A percentile compares a stretch with the other conserved stretches of the same genome.
phyloP scores from a whole-genome alignment of 2,888 invertebrate species.

The Lycophotia porphyrea region DNA sequence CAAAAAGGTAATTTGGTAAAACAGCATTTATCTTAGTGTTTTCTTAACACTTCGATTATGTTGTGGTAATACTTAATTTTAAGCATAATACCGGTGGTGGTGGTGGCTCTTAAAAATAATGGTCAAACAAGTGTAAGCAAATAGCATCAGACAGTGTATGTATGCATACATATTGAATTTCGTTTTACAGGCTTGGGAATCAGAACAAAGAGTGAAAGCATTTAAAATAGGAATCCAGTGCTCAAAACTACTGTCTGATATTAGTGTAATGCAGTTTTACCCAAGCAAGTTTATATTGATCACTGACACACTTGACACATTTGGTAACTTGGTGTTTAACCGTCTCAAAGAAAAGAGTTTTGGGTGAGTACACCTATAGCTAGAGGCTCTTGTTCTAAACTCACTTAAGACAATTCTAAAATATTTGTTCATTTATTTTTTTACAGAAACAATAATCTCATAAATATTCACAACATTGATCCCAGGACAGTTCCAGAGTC shows the following conservation, averaged over 20 bases:
- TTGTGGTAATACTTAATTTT: not conserved
- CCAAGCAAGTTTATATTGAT: conserved; percentile 99
- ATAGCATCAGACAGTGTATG: not conserved
- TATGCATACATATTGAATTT: not conserved
- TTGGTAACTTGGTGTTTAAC: conserved; percentile 97
- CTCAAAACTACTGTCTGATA: conserved; percentile 97
- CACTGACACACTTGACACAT: conserved; percentile 98
- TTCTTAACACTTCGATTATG: not conserved
- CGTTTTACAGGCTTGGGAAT: conserved; percentile 94
- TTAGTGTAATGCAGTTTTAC: conserved; percentile 97
- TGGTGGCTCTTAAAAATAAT: not conserved
- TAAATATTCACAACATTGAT: conserved; percentile 90
- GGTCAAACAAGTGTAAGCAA: not conserved
- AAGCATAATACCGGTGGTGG: not conserved
- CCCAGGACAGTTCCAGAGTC: conserved; percentile 95
- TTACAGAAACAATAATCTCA: conserved; percentile 69
- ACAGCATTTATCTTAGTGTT: not conserved
- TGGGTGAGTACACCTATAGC: conserved; percentile 74
- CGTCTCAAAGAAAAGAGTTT: conserved; percentile 93
- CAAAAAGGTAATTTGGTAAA: conserved; percentile 87
- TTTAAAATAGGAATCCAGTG: conserved; percentile 99
- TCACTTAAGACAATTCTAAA: not conserved
- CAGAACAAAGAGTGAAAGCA: conserved; percentile 98
- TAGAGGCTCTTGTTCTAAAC: not conserved
- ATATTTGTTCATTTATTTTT: not conserved